phyloP scores from a whole-genome alignment of 2,888 invertebrate genomes.

The Adela reaumurella region DNA sequence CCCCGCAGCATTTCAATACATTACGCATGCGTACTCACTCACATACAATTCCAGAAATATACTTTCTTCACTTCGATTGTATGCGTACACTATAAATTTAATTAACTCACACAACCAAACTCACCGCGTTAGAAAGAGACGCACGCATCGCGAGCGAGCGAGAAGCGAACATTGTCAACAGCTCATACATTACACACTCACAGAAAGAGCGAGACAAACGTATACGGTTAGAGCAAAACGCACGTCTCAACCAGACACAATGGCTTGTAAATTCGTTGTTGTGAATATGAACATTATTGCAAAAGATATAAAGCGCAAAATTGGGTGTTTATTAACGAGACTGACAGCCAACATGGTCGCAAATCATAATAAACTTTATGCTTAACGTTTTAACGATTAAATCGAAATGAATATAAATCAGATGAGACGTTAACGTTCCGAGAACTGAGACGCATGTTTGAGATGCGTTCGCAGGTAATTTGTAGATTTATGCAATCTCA shows the following conservation, averaged over 20 bases:
- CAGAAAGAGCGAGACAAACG: constrained; percentile 21
- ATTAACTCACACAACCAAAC: neutral
- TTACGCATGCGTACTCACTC: neutral
- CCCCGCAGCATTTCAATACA: neutral
- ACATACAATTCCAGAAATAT: neutral
- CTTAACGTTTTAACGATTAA: neutral
- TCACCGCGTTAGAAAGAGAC: constrained; percentile 28
- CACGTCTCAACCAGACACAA: neutral
- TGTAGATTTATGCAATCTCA: neutral
- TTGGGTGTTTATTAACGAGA: too few species aligned
- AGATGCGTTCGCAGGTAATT: neutral
- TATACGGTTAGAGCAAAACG: constrained; percentile 26
- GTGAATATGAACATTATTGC: neutral
- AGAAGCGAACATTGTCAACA: constrained; percentile 16
- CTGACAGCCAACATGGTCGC: too few species aligned
- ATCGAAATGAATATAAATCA: neutral
- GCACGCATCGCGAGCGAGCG: constrained; percentile 27
- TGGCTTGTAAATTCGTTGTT: neutral
- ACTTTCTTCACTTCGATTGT: neutral
- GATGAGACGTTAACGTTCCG: neutral
- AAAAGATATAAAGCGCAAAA: neutral
- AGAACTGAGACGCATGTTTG: neutral
- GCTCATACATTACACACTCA: neutral
- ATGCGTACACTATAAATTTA: neutral
- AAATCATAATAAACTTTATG: neutral